Evolutionary conservation across 2,797 vertebrate species (phyloP).

Genomic region (Pseudochirops corinnae): DNA sequence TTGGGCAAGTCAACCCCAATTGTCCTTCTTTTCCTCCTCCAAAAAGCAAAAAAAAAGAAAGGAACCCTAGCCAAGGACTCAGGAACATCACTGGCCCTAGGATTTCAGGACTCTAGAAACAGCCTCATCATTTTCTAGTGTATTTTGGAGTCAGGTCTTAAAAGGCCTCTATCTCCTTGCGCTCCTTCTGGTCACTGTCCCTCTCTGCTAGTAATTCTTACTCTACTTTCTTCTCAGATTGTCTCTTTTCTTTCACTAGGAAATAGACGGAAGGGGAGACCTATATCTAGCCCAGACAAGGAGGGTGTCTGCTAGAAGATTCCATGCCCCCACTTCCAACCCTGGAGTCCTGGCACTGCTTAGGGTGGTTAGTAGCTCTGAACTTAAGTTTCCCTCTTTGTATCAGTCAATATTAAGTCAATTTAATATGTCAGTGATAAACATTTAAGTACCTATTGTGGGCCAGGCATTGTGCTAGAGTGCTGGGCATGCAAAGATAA

Average conservation of each 20-base stretch:
- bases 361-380: neutral
- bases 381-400: neutral
- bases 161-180: neutral
- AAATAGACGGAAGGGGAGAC: neutral
- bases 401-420: neutral
- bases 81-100: neutral
- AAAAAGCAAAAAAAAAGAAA: too few species aligned
- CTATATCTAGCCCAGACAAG: neutral
- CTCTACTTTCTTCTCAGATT: neutral
- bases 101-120: neutral
- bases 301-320: neutral
- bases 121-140: neutral
- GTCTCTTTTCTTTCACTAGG: neutral
- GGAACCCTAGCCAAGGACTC: neutral
- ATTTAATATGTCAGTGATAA: neutral
- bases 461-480: neutral
- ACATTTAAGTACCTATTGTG: neutral
- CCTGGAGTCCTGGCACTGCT: neutral
- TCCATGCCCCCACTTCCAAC: neutral
- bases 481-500: neutral
- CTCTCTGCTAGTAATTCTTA: neutral
- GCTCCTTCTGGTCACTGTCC: neutral
- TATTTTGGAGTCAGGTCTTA: neutral
- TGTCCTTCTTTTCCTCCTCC: too few species aligned
- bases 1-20: too few species aligned